Evolutionary conservation across 2,797 vertebrate genomes (phyloP), one percentile per base, ranked within the genome.

Genomic region (Pantherophis vulpinus): DNA sequence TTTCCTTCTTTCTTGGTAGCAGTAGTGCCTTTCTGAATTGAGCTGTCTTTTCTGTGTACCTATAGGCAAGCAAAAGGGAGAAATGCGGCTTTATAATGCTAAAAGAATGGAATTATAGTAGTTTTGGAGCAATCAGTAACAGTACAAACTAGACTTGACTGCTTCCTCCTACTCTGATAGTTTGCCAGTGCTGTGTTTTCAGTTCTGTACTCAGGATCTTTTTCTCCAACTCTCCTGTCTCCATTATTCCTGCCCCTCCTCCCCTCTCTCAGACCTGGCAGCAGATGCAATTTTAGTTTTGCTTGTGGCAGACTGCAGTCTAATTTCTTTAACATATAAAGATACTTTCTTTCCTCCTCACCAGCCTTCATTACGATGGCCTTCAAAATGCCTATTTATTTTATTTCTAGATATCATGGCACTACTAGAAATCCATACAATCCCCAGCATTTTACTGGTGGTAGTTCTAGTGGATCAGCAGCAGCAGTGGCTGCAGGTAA

Each of bases 401-500:
- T 60, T 95, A 23, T 88, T 60, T 94, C 27, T 92, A 97, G 97
- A 92, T 97, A 92, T 90, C 97, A 97, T 87, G 96, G 94, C 66
- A 96, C 95, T 32, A 61, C 97, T 86, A 96, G 97, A 93, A 97
- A 97, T 91, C 97, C 97, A 14, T 97, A 97, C 93, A 96, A 95
- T 47, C 93, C 95, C 11, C 96, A 95, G 47, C 96, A 97, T 91
- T 97, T 95, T 95, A 93, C 97, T 56, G 97, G 97, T 29, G 97
- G 97, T 83, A 97, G 97, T 94, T 97, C 97, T 92, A 97, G 97
- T 0, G 97, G 97, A 51, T 97, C 97, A 32, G 97, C 96, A 90
- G 97, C 97, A 60, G 96, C 97, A 91, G 96, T 97, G 92, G 97
- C 97, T 94, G 95, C 97, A 95, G 97, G 97, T 97, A 93, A 94